Conservation (phyloP, 2,888 invertebrate genomes). For the Philhelius pedissequus region DNA sequence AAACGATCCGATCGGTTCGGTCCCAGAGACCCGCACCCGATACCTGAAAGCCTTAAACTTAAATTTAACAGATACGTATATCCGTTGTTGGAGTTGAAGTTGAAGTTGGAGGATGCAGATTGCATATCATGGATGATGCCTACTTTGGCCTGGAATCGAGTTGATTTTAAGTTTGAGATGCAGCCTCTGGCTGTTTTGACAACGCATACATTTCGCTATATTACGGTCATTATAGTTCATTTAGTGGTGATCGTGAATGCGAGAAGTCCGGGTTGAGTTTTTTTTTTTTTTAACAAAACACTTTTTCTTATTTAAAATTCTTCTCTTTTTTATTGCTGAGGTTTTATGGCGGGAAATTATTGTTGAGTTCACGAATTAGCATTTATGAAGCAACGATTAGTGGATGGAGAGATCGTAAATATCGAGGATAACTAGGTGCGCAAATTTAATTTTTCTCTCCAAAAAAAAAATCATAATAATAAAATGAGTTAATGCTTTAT, state of each 20-base stretch:
- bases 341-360: slow-evolving; percentile 33
- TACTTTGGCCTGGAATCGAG: slow-evolving; percentile 49
- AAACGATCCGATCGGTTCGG: slow-evolving; percentile 38
- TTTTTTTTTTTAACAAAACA: slow-evolving; percentile 35
- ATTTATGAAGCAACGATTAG: slow-evolving; percentile 63
- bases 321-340: neutral
- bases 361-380: slow-evolving; percentile 62
- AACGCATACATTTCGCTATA: slow-evolving; percentile 67
- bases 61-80: slow-evolving; percentile 22
- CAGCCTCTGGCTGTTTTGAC: slow-evolving; percentile 68
- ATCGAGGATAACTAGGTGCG: slow-evolving; percentile 62
- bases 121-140: neutral
- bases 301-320: neutral
- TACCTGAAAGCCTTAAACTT: neutral
- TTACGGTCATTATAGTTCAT: slow-evolving; percentile 68
- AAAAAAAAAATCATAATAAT: neutral
- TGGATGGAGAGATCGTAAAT: slow-evolving; percentile 53
- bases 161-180: slow-evolving; percentile 53
- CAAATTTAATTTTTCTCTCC: slow-evolving; percentile 48
- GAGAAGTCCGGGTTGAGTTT: slow-evolving; percentile 41
- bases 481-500: neutral
- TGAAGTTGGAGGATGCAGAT: slow-evolving; percentile 24
- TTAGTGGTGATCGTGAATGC: slow-evolving; percentile 66
- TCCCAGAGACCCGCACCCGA: slow-evolving; percentile 43
- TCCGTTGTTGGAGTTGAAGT: slow-evolving; percentile 30